Evolutionary conservation across 2,113 vertebrate species (phyloP).

Genomic region (Salvelinus sp.): DNA sequence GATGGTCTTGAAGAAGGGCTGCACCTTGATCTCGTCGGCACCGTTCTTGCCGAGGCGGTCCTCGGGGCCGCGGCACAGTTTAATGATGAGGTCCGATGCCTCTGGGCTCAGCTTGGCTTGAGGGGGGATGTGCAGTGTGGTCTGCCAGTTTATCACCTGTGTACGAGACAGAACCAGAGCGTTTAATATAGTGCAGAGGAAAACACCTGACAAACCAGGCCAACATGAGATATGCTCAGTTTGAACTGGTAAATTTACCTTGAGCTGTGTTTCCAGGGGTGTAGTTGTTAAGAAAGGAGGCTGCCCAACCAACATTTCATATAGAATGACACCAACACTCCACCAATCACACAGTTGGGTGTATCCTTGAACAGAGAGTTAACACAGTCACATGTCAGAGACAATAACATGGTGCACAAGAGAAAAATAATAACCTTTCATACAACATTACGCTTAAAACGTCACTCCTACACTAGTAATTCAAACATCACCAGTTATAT

Average conservation of each 20-base stretch:
- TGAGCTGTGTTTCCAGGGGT: slow-evolving; percentile 96
- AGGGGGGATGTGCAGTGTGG: slow-evolving; percentile 88
- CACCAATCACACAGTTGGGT: slow-evolving; percentile 99
- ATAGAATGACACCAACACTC: slow-evolving; percentile 98
- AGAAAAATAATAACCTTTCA: too few relatives aligned
- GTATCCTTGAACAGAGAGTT: slow-evolving; percentile 74
- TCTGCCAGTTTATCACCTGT: slow-evolving; percentile 98
- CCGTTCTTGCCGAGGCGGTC: slow-evolving; percentile 94
- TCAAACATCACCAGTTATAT: neutral
- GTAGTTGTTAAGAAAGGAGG: slow-evolving; percentile 95
- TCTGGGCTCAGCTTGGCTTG: slow-evolving; percentile 90
- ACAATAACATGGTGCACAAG: too few relatives aligned
- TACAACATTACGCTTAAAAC: too few relatives aligned
- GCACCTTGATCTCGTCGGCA: slow-evolving; percentile 94
- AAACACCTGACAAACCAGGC: too few relatives aligned
- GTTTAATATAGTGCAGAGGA: neutral
- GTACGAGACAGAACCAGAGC: neutral
- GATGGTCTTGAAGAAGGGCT: slow-evolving; percentile 89
- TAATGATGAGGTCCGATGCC: slow-evolving; percentile 92
- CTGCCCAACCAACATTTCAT: slow-evolving; percentile 98
- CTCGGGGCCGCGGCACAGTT: slow-evolving; percentile 92
- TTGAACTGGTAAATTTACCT: slow-evolving; percentile 74
- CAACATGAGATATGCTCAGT: neutral
- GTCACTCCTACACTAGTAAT: too few relatives aligned
- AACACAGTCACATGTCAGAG: neutral